Evolutionary conservation across 2,797 vertebrate genomes (phyloP), one percentile per base, ranked within the genome.

Genomic region (Malacoraja senta): DNA sequence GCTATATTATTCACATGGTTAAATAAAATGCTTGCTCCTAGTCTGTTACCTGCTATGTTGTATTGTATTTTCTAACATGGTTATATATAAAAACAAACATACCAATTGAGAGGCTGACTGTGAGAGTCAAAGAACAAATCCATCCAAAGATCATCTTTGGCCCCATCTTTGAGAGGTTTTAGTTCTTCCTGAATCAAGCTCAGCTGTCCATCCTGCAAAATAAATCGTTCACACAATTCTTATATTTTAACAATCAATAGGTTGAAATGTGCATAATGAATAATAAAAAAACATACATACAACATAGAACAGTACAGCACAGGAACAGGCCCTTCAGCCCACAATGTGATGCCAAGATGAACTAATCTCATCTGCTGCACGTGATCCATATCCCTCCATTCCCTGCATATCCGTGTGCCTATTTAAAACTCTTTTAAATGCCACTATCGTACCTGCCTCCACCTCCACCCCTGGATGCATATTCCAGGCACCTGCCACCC

Each of bases 141-240:
- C 90, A 58, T 53, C 53, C 38, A 29, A 53, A n/a, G 10, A n/a
- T 26, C 71, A 19, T 92, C 24, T 74, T 92, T 29, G 3, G 38
- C 90, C 24, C 2, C 90, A 76, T 92, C 53, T 38, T 76, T 92
- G 68, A n/a, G 71, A 92, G 58, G 72, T 19, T 15, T 8, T 91
- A 29, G 13, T 29, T n/a, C 88, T 92, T 58, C 53, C 38, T 38
- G 76, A 76, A 76, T 92, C 68, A 92, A 76, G 9, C 19, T 74
- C 90, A 92, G 44, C 35, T 74, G 35, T 74, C 72, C 90, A 92
- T 92, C 35, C 72, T 53, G 90, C 21, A 92, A 76, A 76, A 53
- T 13, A 68, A 92, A 58, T 32, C 58, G 24, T 53, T 68, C 9
- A 88, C 32, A 78, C 13, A 35, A 35, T 13, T 78, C 32, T 78